Evolutionary conservation across 1,140 invertebrate species (phyloP).

Genomic region (Drosophila repletoides): DNA sequence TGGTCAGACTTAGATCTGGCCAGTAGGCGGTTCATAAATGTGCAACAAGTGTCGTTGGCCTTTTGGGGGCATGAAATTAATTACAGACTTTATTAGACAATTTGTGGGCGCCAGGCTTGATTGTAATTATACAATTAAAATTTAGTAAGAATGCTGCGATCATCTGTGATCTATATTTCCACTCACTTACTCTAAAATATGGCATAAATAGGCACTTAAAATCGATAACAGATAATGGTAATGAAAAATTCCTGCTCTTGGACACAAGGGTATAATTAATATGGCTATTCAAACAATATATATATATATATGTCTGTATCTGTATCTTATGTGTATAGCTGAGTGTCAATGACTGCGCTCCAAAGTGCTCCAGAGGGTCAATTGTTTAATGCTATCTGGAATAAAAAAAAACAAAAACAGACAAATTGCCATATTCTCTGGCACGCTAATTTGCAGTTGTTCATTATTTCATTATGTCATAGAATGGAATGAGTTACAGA

Average conservation of each 20-base stretch:
- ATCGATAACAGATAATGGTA: too few relatives aligned
- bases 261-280: neutral
- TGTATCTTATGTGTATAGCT: conserved; percentile 8
- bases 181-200: too few relatives aligned
- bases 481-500: conserved; percentile 34
- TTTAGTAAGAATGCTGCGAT: neutral
- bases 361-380: conserved; percentile 52
- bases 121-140: conserved; percentile 57
- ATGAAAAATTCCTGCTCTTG: too few relatives aligned
- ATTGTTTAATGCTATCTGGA: conserved; percentile 64
- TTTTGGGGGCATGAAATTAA: conserved; percentile 60
- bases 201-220: too few relatives aligned
- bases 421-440: conserved; percentile 45
- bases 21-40: neutral
- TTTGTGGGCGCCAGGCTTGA: conserved; percentile 24
- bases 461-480: conserved; percentile 44
- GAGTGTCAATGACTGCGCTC: conserved; percentile 58
- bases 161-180: too few relatives aligned
- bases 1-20: neutral
- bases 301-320: neutral
- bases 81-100: conserved; percentile 22
- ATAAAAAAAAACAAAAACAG: conserved; percentile 19
- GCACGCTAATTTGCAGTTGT: conserved; percentile 51
- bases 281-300: neutral
- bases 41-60: conserved; percentile 67